Evolutionary conservation across 1,140 invertebrate genomes (phyloP), one percentile per base, ranked within the genome.

Genomic region (Anadara kagoshimensis): DNA sequence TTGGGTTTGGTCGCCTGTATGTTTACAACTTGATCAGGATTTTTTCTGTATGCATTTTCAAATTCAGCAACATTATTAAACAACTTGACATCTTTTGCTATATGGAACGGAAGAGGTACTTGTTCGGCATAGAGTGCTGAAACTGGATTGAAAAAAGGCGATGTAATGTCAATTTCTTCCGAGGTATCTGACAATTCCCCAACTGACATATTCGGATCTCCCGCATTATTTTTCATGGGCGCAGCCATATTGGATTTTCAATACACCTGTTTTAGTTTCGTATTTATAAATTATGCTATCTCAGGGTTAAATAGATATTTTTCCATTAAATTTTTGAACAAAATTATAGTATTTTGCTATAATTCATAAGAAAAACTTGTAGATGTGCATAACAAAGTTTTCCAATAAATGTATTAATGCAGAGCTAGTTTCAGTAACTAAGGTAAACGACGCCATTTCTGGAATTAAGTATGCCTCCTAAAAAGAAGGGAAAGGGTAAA

Each of bases 401-500:
- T 62, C 22, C 51, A 44, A 57, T 41, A 36, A 61, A 43, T 10
- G n/a, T 22, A 63, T 43, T 44, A 56, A 43, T 51, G 54, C 20
- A 16, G 22, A 57, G 41, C 41, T 57, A 65, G 1, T 47, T 18
- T 5, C 29, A 36, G 29, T 36, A 36, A 36, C 29, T 36, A 36
- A 36, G 29, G 29, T 36, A 36, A 47, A 16, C 12, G 44, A 63
- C 61, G 44, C 61, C n/a, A 63, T 63, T 47, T 47, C 8, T 63
- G 8, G 2, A 63, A 8, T 47, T 3, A 45, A 63, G 26, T 49
- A 10, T 18, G 11, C 26, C 16, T 26, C 20, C 7, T 20, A 36
- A 81, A 63, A 78, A 79, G 24, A 82, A 82, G 53, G 78, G 79
- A 12, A 82, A 83, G 54, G 80, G 81, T 20, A 85, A 84, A 74